A percentile compares a stretch with the other conserved stretches of the same genome.
These are phyloP conservation scores for Brevimyrus niger DNA, from an alignment of 2,113 vertebrate genomes.

Conservation along the genomic window DNA sequence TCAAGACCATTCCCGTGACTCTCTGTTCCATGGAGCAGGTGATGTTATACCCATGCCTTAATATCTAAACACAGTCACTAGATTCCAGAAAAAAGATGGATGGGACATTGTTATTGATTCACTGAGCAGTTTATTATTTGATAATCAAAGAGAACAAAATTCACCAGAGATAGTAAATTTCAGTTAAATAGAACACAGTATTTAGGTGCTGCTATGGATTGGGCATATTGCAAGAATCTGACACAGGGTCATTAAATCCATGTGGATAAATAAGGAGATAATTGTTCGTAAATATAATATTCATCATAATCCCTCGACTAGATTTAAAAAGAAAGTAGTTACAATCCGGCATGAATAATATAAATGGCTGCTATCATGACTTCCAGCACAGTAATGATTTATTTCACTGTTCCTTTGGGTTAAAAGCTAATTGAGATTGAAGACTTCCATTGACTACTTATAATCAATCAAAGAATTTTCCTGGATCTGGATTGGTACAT, in stretches of 20 bases:
- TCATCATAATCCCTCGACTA: not conserved
- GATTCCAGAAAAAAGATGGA: not conserved
- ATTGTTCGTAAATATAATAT: not conserved
- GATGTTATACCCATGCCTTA: not conserved
- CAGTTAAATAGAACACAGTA: not conserved
- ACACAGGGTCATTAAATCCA: not conserved
- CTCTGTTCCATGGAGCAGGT: not conserved
- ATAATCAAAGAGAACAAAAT: not conserved
- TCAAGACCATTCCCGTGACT: not conserved
- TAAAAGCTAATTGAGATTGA: slow-evolving; percentile 8
- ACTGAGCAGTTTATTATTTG: not conserved
- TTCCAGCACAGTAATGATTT: not conserved
- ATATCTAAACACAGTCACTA: not conserved
- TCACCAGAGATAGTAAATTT: not conserved
- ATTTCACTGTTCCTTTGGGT: slow-evolving; percentile 1
- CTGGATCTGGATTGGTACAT: not conserved
- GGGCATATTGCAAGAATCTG: not conserved
- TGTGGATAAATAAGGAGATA: not conserved
- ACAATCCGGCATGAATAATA: not conserved
- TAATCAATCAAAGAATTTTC: slow-evolving; percentile 3
- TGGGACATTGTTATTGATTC: not conserved
- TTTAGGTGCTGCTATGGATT: not conserved
- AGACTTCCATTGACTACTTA: not conserved
- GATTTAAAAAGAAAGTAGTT: not conserved
- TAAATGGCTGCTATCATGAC: not conserved